A percentile compares a stretch with the other conserved stretches of the same genome.
Conservation (phyloP, 2,888 invertebrate species). For the Drosophila formosana region DNA sequence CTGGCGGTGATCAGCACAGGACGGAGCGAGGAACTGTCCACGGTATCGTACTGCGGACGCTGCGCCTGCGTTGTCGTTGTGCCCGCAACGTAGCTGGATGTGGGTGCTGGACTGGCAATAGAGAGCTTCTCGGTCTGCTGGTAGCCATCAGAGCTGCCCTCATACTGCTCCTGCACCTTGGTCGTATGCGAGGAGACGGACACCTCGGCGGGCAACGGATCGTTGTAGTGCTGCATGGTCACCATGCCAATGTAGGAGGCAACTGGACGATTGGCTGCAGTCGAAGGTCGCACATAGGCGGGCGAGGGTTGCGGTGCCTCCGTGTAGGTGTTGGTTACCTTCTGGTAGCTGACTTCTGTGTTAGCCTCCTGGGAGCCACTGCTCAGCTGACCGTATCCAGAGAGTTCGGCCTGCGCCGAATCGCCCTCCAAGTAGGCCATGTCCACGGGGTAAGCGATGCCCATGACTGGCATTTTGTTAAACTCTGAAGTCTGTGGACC, state of each 20-base stretch:
- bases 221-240: slow-evolving; percentile 77
- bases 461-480: slow-evolving; percentile 84
- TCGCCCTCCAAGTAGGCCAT: slow-evolving; percentile 80
- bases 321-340: slow-evolving; percentile 62
- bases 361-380: slow-evolving; percentile 55
- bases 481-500: slow-evolving; percentile 81
- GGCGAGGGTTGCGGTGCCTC: slow-evolving; percentile 52
- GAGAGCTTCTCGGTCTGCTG: slow-evolving; percentile 52
- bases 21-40: slow-evolving; percentile 53
- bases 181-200: slow-evolving; percentile 82
- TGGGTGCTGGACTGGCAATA: slow-evolving; percentile 37
- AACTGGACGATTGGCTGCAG: slow-evolving; percentile 59
- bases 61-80: slow-evolving; percentile 56
- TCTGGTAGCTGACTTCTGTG: slow-evolving; percentile 56
- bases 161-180: slow-evolving; percentile 73
- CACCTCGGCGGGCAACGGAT: slow-evolving; percentile 75
- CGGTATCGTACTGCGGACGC: slow-evolving; percentile 54
- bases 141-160: slow-evolving; percentile 51
- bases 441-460: slow-evolving; percentile 83
- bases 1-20: slow-evolving; percentile 86
- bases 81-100: slow-evolving; percentile 46
- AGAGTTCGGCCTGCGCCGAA: slow-evolving; percentile 46
- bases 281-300: slow-evolving; percentile 60
- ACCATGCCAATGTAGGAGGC: slow-evolving; percentile 78
- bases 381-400: slow-evolving; percentile 48